A percentile compares a stretch with the other conserved stretches of the same genome.
These are phyloP conservation scores for Heteromyza rotundicornis DNA, from an alignment of 2,888 invertebrate species.

Conservation along the genomic window DNA sequence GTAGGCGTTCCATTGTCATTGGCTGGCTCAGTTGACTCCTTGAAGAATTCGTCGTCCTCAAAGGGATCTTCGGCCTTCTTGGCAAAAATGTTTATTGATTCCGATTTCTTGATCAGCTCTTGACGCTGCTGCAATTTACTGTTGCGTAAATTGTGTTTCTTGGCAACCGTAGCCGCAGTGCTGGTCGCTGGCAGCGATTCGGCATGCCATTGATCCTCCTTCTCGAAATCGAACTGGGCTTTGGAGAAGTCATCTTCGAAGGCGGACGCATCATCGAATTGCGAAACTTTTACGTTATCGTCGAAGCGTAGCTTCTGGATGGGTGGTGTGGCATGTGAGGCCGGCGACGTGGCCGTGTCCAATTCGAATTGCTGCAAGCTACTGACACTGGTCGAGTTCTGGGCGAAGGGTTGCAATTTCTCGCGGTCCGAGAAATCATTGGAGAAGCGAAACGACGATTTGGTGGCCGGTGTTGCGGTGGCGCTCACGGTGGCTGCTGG, in stretches of 20 bases:
- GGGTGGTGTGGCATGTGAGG: slow-evolving; percentile 40
- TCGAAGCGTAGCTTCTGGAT: slow-evolving; percentile 67
- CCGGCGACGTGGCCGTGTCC: slow-evolving; percentile 38
- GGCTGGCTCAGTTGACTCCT: slow-evolving; percentile 49
- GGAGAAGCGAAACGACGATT: slow-evolving; percentile 66
- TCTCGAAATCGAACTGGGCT: slow-evolving; percentile 61
- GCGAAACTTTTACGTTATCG: slow-evolving; percentile 71
- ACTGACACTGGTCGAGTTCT: slow-evolving; percentile 24
- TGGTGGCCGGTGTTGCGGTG: slow-evolving; percentile 45
- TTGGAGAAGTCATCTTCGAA: slow-evolving; percentile 68
- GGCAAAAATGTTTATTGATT: slow-evolving; percentile 88
- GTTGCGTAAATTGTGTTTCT: slow-evolving; percentile 58
- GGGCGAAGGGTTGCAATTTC: slow-evolving; percentile 35
- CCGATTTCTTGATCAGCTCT: slow-evolving; percentile 81
- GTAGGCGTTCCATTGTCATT: slow-evolving; percentile 18
- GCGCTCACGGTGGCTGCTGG: slow-evolving; percentile 43
- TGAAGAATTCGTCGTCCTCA: slow-evolving; percentile 87
- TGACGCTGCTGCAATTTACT: slow-evolving; percentile 63
- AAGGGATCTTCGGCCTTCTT: slow-evolving; percentile 88
- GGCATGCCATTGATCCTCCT: slow-evolving; percentile 58
- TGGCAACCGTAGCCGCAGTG: slow-evolving; percentile 31
- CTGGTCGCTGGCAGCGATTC: slow-evolving; percentile 27
- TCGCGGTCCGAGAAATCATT: slow-evolving; percentile 68
- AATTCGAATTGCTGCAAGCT: slow-evolving; percentile 40
- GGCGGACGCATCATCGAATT: slow-evolving; percentile 58